These are phyloP conservation scores for Pseudomugil gertrudae DNA, from an alignment of 2,797 vertebrate genomes.

Conservation along the genomic window DNA sequence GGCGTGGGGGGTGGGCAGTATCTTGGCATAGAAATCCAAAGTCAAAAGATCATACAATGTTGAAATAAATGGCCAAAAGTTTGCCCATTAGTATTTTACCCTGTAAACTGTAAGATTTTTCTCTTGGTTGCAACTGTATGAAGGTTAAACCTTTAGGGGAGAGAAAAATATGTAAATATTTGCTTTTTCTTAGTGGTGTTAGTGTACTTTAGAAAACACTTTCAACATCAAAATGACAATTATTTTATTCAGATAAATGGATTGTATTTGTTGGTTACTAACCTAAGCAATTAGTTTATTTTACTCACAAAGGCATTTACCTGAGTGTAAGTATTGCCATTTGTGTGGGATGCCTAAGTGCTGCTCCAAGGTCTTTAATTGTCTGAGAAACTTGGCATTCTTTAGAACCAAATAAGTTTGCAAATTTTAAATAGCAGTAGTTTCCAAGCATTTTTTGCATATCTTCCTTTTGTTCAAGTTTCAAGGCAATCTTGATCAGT, in stretches of 20 bases:
- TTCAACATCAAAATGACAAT: too few relatives aligned
- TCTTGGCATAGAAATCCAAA: slow-evolving; percentile 25
- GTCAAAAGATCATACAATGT: slow-evolving; percentile 17
- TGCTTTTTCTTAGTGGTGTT: too few relatives aligned
- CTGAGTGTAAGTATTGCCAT: not conserved
- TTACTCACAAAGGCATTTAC: not conserved
- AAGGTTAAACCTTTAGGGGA: too few relatives aligned
- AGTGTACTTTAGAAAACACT: too few relatives aligned
- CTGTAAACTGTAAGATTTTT: not conserved
- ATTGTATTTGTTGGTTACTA: too few relatives aligned
- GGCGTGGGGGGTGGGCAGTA: slow-evolving; percentile 12
- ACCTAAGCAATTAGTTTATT: too few relatives aligned
- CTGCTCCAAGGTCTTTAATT: too few relatives aligned
- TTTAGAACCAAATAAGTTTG: not conserved
- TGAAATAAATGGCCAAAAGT: slow-evolving; percentile 1
- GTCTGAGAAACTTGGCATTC: not conserved
- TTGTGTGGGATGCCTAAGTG: too few relatives aligned
- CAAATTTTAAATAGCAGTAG: not conserved
- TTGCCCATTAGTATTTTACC: not conserved
- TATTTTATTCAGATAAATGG: too few relatives aligned
- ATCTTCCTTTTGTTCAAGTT: not conserved
- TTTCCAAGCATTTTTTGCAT: not conserved
- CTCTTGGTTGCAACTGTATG: not conserved
- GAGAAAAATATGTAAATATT: too few relatives aligned
- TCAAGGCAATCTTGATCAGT: not conserved